These are phyloP conservation scores for Loris lydekkerianus DNA, from an alignment of 2,797 vertebrate species.

Conservation along the genomic window DNA sequence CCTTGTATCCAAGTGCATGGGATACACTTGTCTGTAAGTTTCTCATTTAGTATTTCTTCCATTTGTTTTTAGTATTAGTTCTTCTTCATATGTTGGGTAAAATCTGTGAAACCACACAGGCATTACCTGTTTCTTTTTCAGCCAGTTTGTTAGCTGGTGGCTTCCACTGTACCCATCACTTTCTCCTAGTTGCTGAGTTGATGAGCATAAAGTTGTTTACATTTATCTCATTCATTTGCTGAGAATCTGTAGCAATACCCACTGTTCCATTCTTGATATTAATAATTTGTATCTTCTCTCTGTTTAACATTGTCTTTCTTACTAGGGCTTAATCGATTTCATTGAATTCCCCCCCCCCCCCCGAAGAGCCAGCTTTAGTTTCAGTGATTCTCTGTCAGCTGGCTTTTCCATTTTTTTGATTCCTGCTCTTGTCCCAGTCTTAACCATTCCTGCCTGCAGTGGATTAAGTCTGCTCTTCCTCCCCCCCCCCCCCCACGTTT, in stretches of 20 bases:
- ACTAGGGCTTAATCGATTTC: not conserved
- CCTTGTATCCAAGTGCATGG: not conserved
- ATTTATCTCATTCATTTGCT: not conserved
- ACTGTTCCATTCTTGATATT: not conserved
- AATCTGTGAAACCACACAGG: not conserved
- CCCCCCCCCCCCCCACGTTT: no score
- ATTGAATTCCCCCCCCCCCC: not conserved
- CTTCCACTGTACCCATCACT: not conserved
- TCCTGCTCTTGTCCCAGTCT: not conserved
- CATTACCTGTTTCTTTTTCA: not conserved
- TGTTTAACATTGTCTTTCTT: not conserved
- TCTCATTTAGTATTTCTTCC: not conserved
- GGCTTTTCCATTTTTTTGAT: not conserved
- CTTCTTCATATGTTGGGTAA: not conserved
- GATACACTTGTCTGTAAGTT: not conserved
- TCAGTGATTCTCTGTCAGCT: not conserved
- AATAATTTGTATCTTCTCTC: not conserved
- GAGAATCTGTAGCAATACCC: fast-evolving
- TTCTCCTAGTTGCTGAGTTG: not conserved
- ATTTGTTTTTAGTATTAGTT: not conserved
- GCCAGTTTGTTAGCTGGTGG: not conserved
- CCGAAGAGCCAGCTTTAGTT: not conserved
- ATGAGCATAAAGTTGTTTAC: not conserved
- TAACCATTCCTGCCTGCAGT: fast-evolving
- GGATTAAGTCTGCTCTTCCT: not conserved